A percentile compares a stretch with the other conserved stretches of the same genome.
Evolutionary conservation across 2,113 vertebrate species (phyloP).

Genomic region (Pleuronectes platessa): DNA sequence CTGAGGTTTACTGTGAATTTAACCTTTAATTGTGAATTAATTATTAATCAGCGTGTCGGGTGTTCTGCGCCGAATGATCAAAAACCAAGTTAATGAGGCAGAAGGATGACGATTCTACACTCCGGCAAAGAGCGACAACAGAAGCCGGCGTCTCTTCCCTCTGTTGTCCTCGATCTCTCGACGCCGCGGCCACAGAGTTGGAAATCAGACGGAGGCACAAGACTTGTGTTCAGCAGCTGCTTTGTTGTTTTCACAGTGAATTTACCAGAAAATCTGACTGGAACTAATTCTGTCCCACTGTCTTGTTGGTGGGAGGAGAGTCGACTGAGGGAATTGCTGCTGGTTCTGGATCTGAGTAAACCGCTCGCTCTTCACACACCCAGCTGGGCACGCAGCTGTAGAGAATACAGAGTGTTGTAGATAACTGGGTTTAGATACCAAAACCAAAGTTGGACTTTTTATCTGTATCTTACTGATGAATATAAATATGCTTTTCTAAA

Average conservation of each 20-base stretch:
- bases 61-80: conserved; percentile 72
- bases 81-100: conserved; percentile 74
- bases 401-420: background rate
- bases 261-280: conserved; percentile 58
- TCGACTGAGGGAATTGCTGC: conserved; percentile 23
- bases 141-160: conserved; percentile 42
- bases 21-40: conserved; percentile 79
- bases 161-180: conserved; percentile 48
- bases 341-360: conserved; percentile 53
- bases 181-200: conserved; percentile 28
- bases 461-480: background rate
- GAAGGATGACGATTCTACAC: conserved; percentile 70
- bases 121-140: conserved; percentile 56
- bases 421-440: background rate
- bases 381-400: background rate
- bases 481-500: conserved; percentile 1
- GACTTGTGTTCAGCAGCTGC: conserved; percentile 41
- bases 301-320: conserved; percentile 28
- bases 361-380: conserved; percentile 23
- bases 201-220: conserved; percentile 48
- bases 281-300: conserved; percentile 51
- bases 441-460: background rate
- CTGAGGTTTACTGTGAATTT: conserved; percentile 70
- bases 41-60: conserved; percentile 71
- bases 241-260: conserved; percentile 57